phyloP scores from a whole-genome alignment of 2,113 vertebrate species.

The Corythaixoides concolor region DNA sequence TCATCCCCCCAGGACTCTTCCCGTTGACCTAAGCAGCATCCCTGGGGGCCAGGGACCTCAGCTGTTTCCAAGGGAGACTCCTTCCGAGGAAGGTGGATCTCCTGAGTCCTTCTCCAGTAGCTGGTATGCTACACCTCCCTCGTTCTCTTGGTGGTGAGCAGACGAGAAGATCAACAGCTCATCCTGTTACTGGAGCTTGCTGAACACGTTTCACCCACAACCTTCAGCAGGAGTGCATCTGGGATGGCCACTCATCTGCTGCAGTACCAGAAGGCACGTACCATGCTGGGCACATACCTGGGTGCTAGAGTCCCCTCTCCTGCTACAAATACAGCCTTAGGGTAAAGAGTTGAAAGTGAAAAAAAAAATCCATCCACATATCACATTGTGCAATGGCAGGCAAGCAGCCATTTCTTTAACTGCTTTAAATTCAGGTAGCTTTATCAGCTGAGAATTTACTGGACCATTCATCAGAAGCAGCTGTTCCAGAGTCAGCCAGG shows the following conservation, averaged over 20 bases:
- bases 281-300: background rate
- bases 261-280: background rate
- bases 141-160: background rate
- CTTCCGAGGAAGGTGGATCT: background rate
- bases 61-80: background rate
- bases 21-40: background rate
- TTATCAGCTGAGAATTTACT: background rate
- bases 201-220: background rate
- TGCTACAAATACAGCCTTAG: background rate
- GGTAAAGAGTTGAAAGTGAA: background rate
- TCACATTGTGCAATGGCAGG: background rate
- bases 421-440: conserved; percentile 3
- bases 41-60: background rate
- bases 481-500: background rate
- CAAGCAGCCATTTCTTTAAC: background rate
- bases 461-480: background rate
- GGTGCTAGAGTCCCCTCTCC: background rate
- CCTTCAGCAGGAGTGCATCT: background rate
- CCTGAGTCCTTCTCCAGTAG: background rate
- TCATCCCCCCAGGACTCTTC: background rate
- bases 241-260: background rate
- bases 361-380: background rate
- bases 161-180: background rate
- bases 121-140: background rate
- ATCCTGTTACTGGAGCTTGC: background rate